Evolutionary conservation across 2,113 vertebrate species (phyloP), one percentile per base, ranked within the genome.

Genomic region (Bungarus multicinctus): DNA sequence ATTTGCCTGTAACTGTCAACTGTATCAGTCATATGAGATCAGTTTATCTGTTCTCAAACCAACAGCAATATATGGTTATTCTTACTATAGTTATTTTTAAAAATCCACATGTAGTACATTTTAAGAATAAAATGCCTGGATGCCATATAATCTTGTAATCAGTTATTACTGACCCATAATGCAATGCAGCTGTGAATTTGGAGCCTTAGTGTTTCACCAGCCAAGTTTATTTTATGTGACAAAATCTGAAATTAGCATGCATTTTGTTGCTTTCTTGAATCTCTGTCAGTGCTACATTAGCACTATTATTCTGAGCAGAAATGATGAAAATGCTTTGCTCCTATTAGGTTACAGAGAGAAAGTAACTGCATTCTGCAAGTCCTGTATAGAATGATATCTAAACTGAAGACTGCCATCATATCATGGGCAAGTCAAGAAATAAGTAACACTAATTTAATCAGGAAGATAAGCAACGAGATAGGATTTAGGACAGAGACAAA

Each of bases 111-210:
- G 53, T 87, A 57, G 25, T 30, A 57, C 50, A 52, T n/a, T 95
- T 92, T 87, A 85, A 90, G 27, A 93, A 91, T 86, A 25, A 3
- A 89, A 90, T 34, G 57, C 64, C 64, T 81, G 10, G 90, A 94
- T 88, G 69, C 92, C 92, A 92, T 69, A 52, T 92, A 91, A 86
- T 89, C 93, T 92, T 81, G 89, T 50, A 74, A 86, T 91, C 91
- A 94, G 43, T 55, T 94, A 92, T 18, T 34, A 30, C 30, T 87
- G 88, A 85, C 88, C 58, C 91, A 94, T 94, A 95, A 92, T 50
- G 87, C 50, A 55, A 30, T 81, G 74, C 54, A 85, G 47, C 89
- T 57, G 90, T 94, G 58, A 87, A 94, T 85, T 90, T 64, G 85
- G 81, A 89, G 14, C 64, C 12, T 81, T 86, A 91, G 64, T 52